phyloP scores from a whole-genome alignment of 2,888 invertebrate species.

The Orthosia cruda region DNA sequence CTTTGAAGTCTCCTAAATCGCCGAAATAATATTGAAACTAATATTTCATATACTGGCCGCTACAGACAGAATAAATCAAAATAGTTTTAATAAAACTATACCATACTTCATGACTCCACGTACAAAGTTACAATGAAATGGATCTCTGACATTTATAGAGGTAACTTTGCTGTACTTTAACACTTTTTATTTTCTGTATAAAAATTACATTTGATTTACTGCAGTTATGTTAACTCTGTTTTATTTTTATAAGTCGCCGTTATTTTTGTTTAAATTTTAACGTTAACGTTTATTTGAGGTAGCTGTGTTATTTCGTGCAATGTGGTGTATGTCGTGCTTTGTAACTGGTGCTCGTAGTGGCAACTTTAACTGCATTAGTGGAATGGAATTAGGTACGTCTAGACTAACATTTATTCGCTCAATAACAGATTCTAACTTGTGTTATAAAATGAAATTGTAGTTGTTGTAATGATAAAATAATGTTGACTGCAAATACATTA shows the following conservation, averaged over 20 bases:
- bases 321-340: slow-evolving; percentile 30
- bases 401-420: slow-evolving; percentile 39
- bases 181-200: slow-evolving; percentile 60
- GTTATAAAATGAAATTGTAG: neutral
- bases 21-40: slow-evolving; percentile 70
- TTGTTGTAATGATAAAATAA: slow-evolving; percentile 11
- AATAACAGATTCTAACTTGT: slow-evolving; percentile 25
- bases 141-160: slow-evolving; percentile 52
- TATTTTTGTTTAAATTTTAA: slow-evolving; percentile 63
- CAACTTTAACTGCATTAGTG: slow-evolving; percentile 48
- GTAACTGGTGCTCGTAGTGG: slow-evolving; percentile 20
- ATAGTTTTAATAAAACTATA: slow-evolving; percentile 74
- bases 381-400: slow-evolving; percentile 51
- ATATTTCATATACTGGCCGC: slow-evolving; percentile 68
- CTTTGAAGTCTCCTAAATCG: slow-evolving; percentile 38
- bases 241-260: slow-evolving; percentile 46
- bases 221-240: slow-evolving; percentile 65
- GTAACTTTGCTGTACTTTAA: slow-evolving; percentile 50
- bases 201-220: slow-evolving; percentile 70
- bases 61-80: slow-evolving; percentile 71
- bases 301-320: slow-evolving; percentile 44
- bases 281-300: slow-evolving; percentile 56
- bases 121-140: slow-evolving; percentile 52
- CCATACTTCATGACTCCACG: slow-evolving; percentile 51
- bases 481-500: slow-evolving; percentile 1